Base-by-base conservation (phyloP, 2,113 vertebrate species). In the Thunnus thynnus region DNA sequence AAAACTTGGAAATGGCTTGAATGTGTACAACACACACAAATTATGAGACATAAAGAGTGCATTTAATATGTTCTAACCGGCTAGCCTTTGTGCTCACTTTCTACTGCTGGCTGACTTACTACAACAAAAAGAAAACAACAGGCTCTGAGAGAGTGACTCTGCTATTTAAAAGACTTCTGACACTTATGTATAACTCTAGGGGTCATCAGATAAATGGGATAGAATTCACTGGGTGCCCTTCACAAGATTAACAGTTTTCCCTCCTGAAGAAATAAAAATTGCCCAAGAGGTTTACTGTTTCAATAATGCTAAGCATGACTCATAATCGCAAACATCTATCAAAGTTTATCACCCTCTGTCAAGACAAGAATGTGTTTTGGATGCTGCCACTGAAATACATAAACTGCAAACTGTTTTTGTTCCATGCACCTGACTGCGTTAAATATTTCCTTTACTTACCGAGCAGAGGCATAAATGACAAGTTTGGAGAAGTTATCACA, bases 261-360 rank as follows among this genome's bases (percentile, higher is more conserved):
- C 51, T 85, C 52, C 46, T 48, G 67, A 88, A 69, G 80, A 87
- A 88, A 89, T 88, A 84, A 70, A 84, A 90, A 82, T 62, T 80
- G 60, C 84, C 71, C 73, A 63, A 18, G 84, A 78, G 90, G 84
- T 86, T 86, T 82, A 83, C 79, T 66, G 73, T 89, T 89, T 89
- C 88, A 87, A 80, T 89, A 88, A 91, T 70, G 65, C 82, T 74
- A 87, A 86, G 83, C 68, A 82, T 76, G 83, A 88, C 56, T 81
- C 72, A 83, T 88, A 83, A 93, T 88, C 64, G 5, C 83, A 82
- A 72, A 68, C 87, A 93, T 93, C 81, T 60, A 79, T 94, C 90
- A 87, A 63, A 86, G 75, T 83, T 84, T 87, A 89, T 90, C 86
- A 75, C 69, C 71, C 12, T 47, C 83, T 82, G 85, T 86, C 88